Percentiles rank a stretch among this genome's conserved stretches.
phyloP scores from a whole-genome alignment of 2,797 vertebrate species.

The Lepilemur septentrionalis region DNA sequence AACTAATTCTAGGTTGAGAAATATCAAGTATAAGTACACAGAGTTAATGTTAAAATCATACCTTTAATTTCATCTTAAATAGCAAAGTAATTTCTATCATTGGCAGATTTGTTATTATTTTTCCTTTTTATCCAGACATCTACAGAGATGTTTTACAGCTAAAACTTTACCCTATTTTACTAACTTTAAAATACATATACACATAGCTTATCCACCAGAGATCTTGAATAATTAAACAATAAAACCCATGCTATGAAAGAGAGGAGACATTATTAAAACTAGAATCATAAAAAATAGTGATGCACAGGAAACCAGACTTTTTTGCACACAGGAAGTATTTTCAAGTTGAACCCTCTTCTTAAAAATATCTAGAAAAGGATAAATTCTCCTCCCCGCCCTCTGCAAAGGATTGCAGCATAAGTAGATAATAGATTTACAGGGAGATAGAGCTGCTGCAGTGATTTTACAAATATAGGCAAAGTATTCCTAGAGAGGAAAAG shows the following conservation, averaged over 20 bases:
- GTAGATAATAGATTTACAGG: not conserved
- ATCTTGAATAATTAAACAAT: conserved; percentile 10
- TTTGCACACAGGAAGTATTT: not conserved
- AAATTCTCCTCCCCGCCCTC: too few relatives aligned
- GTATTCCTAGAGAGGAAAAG: not conserved
- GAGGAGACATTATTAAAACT: not conserved
- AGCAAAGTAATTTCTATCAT: not conserved
- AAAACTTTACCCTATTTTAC: not conserved
- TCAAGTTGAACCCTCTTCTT: not conserved
- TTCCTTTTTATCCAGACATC: not conserved
- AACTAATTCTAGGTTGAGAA: not conserved
- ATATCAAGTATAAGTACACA: not conserved
- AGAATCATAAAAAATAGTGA: not conserved
- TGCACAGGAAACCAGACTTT: not conserved
- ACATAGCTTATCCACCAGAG: not conserved
- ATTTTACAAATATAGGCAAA: not conserved
- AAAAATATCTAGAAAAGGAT: not conserved
- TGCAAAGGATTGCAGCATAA: not conserved
- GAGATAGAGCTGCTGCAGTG: not conserved
- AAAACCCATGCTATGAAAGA: not conserved
- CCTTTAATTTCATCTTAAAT: not conserved
- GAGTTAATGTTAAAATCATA: not conserved
- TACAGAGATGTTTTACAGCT: not conserved
- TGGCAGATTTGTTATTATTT: not conserved
- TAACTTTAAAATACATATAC: not conserved